phyloP scores from a whole-genome alignment of 2,797 vertebrate species.

The Sebastes vulpes region DNA sequence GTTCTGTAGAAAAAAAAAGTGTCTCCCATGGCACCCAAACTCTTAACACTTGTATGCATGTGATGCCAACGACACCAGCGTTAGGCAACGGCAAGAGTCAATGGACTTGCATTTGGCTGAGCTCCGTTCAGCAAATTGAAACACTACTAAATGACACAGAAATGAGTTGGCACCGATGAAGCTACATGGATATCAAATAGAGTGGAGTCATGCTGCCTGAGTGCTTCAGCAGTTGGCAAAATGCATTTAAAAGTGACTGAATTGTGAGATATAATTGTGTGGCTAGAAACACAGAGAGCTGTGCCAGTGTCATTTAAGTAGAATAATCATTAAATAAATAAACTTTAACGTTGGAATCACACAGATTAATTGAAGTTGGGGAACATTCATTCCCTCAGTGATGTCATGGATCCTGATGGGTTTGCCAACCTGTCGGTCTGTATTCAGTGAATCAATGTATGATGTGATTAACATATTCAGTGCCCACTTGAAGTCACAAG shows the following conservation, averaged over 20 bases:
- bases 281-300: background rate
- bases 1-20: conserved; percentile 13
- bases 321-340: conserved; percentile 36
- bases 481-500: background rate
- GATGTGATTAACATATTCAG: conserved; percentile 11
- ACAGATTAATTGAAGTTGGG: conserved; percentile 14
- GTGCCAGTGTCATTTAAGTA: conserved; percentile 7
- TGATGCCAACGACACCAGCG: conserved; percentile 32
- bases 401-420: background rate
- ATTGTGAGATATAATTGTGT: conserved; percentile 2
- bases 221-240: conserved; percentile 11
- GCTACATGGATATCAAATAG: conserved; percentile 9
- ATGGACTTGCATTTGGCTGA: conserved; percentile 28
- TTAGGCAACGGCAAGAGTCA: conserved; percentile 13
- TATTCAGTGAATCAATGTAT: background rate
- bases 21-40: background rate
- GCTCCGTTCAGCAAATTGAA: conserved; percentile 16
- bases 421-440: conserved; percentile 16
- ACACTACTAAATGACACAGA: background rate
- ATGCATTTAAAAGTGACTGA: conserved; percentile 1
- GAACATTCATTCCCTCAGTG: conserved; percentile 14
- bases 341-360: conserved; percentile 10
- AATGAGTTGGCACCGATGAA: conserved; percentile 27
- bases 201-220: background rate
- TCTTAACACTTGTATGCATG: background rate